phyloP scores from a whole-genome alignment of 2,888 invertebrate species.

The Sphaerophoria taeniata region DNA sequence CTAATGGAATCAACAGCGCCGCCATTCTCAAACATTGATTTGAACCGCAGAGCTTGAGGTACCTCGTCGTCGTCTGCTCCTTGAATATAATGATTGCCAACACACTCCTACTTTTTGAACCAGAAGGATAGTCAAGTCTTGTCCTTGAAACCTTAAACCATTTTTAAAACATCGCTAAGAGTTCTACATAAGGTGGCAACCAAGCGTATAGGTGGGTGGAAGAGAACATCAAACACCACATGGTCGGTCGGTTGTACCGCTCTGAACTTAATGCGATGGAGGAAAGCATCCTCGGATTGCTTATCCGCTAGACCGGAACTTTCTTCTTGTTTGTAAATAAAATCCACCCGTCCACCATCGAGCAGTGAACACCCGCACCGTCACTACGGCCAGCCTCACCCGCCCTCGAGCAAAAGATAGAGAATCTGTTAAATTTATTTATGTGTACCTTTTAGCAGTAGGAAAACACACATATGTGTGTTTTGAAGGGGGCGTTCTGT shows the following conservation, averaged over 20 bases:
- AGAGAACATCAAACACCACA: constrained; percentile 6
- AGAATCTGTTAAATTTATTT: constrained; percentile 74
- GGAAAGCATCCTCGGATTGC: constrained; percentile 56
- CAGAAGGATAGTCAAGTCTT: background rate
- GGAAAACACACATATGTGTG: constrained; percentile 51
- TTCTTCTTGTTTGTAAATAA: constrained; percentile 73
- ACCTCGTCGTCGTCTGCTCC: too few relatives aligned
- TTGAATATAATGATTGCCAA: background rate
- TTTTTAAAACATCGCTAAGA: background rate
- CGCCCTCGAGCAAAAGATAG: constrained; percentile 42
- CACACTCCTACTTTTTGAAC: background rate
- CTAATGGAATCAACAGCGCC: constrained; percentile 71
- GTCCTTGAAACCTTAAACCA: background rate
- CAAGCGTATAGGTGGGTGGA: constrained; percentile 3
- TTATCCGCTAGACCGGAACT: constrained; percentile 74
- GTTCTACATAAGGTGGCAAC: background rate
- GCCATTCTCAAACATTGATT: constrained; percentile 57
- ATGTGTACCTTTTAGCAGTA: constrained; percentile 71
- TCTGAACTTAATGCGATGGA: too few relatives aligned
- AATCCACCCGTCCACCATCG: constrained; percentile 43
- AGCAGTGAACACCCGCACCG: background rate
- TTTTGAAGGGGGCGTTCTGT: background rate
- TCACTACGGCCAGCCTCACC: background rate
- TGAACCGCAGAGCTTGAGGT: constrained; percentile 37
- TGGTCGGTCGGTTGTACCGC: background rate